Percentiles rank a stretch among this genome's conserved stretches.
phyloP scores from a whole-genome alignment of 2,888 invertebrate species.

The Caenorhabditis afra region DNA sequence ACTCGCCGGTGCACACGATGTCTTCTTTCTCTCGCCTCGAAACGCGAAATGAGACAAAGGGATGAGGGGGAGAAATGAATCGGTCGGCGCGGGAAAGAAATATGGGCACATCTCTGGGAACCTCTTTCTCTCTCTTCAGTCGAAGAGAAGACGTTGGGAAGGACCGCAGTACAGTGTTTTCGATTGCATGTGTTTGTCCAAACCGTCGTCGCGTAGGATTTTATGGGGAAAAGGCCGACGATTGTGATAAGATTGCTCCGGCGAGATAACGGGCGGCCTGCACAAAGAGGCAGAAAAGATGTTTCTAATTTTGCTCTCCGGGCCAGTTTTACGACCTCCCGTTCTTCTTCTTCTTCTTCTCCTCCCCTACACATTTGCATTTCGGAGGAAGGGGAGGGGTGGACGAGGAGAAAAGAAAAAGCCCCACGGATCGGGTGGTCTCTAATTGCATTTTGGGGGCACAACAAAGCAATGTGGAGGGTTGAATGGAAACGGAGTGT shows the following conservation, averaged over 20 bases:
- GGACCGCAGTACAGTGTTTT: neutral
- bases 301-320: conserved; percentile 52
- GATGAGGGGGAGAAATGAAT: conserved; percentile 42
- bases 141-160: conserved; percentile 3
- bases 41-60: conserved; percentile 48
- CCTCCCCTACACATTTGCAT: conserved; percentile 54
- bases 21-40: conserved; percentile 1
- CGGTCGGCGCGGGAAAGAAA: conserved; percentile 19
- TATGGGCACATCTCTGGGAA: conserved; percentile 23
- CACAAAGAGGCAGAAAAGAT: conserved; percentile 31
- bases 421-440: conserved; percentile 20
- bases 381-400: conserved; percentile 25
- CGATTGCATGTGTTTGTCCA: neutral
- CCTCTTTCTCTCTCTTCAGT: too few relatives aligned
- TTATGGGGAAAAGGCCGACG: conserved; percentile 20
- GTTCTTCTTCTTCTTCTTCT: conserved; percentile 47
- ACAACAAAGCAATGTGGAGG: conserved; percentile 28
- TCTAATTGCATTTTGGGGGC: conserved; percentile 55
- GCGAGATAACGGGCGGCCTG: conserved; percentile 28
- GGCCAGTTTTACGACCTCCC: conserved; percentile 56
- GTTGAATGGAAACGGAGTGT: neutral
- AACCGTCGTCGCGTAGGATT: conserved; percentile 26
- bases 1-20: conserved; percentile 29
- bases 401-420: conserved; percentile 12
- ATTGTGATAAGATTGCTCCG: conserved; percentile 13